phyloP scores from a whole-genome alignment of 2,113 vertebrate genomes.

The Amphiprion ocellaris region DNA sequence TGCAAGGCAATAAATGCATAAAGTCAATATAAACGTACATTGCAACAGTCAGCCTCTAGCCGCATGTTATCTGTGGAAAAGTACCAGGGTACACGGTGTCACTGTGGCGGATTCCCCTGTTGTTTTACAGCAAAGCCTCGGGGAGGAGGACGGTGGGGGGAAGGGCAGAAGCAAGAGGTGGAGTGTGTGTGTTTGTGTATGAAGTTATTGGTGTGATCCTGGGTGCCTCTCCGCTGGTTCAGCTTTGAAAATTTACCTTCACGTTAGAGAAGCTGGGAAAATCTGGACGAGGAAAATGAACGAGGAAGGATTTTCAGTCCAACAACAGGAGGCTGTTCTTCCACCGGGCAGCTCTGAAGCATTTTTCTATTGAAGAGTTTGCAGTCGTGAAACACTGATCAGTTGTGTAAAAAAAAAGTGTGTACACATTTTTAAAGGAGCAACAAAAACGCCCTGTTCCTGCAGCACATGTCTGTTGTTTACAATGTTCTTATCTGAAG shows the following conservation, averaged over 20 bases:
- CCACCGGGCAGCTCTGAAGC: background rate
- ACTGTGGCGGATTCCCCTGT: conserved; percentile 67
- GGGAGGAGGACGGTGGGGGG: conserved; percentile 35
- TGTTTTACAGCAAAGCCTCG: conserved; percentile 74
- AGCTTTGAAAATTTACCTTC: conserved; percentile 24
- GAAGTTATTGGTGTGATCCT: background rate
- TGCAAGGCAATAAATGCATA: conserved; percentile 46
- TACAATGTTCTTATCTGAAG: conserved; percentile 22
- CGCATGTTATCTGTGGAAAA: conserved; percentile 74
- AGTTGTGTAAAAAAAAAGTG: background rate
- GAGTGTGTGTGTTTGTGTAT: conserved; percentile 4
- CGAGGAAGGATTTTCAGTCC: background rate
- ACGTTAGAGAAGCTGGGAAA: conserved; percentile 20
- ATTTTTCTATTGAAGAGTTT: background rate
- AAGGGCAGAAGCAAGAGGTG: conserved; percentile 33
- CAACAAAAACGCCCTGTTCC: background rate
- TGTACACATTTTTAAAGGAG: background rate
- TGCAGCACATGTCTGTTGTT: background rate
- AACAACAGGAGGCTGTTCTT: background rate
- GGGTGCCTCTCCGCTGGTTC: conserved; percentile 25
- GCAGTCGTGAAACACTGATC: background rate
- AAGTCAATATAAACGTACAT: conserved; percentile 58
- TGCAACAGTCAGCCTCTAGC: conserved; percentile 39
- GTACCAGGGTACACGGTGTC: conserved; percentile 61
- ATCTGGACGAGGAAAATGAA: conserved; percentile 45